Evolutionary conservation across 2,113 vertebrate species (phyloP).

Genomic region (Probosciger aterrimus): DNA sequence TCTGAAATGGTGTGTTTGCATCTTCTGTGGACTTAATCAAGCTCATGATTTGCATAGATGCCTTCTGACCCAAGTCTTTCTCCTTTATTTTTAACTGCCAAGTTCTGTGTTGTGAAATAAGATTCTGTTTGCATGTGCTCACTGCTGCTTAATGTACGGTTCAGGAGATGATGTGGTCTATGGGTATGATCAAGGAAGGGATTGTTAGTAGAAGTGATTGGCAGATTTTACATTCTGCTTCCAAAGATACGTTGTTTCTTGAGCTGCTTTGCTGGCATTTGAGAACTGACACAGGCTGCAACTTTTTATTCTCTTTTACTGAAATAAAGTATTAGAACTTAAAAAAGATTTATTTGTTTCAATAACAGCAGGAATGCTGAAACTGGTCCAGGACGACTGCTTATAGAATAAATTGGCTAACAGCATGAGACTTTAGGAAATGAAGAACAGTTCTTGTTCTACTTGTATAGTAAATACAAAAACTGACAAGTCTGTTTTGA

Average conservation of each 20-base stretch:
- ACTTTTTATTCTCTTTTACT: not conserved
- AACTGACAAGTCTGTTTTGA: not conserved
- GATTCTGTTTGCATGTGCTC: not conserved
- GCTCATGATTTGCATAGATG: not conserved
- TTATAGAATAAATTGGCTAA: not conserved
- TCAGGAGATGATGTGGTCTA: rapidly evolving
- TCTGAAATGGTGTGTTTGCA: not conserved
- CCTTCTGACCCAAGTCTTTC: not conserved
- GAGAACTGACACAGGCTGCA: not conserved
- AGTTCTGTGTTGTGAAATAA: not conserved
- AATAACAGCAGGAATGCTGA: not conserved
- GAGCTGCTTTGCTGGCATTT: not conserved
- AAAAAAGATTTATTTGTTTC: constrained; percentile 29
- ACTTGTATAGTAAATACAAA: not conserved
- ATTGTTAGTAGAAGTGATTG: not conserved
- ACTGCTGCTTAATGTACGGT: rapidly evolving
- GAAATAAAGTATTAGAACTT: not conserved
- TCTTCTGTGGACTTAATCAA: not conserved
- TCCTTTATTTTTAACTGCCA: not conserved
- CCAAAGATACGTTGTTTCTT: not conserved
- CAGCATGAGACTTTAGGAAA: not conserved
- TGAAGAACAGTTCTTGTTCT: not conserved
- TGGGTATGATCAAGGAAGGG: rapidly evolving
- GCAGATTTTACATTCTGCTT: not conserved
- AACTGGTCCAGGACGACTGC: not conserved